Conservation (phyloP, 2,888 invertebrate genomes). For the Eupithecia subumbrata region DNA sequence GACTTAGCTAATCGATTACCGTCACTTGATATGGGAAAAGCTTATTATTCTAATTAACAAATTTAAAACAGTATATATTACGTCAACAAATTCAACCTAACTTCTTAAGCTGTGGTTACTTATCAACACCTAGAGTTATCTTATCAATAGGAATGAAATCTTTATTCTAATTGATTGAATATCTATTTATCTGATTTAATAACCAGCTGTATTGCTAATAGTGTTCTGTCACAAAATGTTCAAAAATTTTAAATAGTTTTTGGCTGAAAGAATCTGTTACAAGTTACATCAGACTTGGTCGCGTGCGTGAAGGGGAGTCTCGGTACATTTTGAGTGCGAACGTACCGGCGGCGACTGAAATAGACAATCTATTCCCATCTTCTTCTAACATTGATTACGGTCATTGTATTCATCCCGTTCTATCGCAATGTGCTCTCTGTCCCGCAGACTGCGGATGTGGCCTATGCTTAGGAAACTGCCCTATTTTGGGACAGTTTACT, state of each 20-base stretch:
- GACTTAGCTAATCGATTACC: slow-evolving; percentile 71
- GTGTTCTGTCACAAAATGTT: background rate
- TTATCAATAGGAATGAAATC: slow-evolving; percentile 25
- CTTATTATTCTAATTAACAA: background rate
- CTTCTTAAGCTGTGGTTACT: background rate
- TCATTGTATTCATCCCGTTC: slow-evolving; percentile 62
- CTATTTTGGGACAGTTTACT: slow-evolving; percentile 63
- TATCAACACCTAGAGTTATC: slow-evolving; percentile 1
- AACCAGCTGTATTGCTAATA: background rate
- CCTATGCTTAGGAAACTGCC: slow-evolving; percentile 56
- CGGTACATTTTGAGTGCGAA: slow-evolving; percentile 71
- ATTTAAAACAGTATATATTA: background rate
- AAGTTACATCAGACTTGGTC: slow-evolving; percentile 57
- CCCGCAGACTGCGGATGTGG: slow-evolving; percentile 71
- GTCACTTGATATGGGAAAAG: slow-evolving; percentile 11
- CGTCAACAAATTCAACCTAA: background rate
- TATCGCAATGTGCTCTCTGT: slow-evolving; percentile 61
- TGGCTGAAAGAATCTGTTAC: slow-evolving; percentile 36
- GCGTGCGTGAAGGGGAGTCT: slow-evolving; percentile 49
- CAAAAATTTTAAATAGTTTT: slow-evolving; percentile 28
- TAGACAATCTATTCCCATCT: slow-evolving; percentile 39
- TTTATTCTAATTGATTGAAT: slow-evolving; percentile 46
- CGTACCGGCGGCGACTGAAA: slow-evolving; percentile 67
- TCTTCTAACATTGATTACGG: slow-evolving; percentile 75
- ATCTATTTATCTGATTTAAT: background rate